Percentiles rank a stretch among this genome's conserved stretches.
These are phyloP conservation scores for Napeogenes sylphis DNA, from an alignment of 2,888 invertebrate genomes.

Conservation along the genomic window DNA sequence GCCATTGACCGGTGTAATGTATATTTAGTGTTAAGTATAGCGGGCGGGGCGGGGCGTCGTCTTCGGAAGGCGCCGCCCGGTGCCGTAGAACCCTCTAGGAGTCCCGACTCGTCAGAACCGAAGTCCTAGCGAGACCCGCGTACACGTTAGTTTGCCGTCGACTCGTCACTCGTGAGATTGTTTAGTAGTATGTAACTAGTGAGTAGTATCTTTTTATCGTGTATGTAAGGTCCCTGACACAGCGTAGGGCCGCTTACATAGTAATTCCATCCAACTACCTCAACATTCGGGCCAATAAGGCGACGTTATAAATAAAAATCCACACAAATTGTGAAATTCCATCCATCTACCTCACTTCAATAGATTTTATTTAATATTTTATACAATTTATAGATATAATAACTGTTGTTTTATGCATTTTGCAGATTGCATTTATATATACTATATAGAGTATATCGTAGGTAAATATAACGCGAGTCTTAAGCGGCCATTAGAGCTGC, in stretches of 20 bases:
- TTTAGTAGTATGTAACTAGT: slow-evolving; percentile 61
- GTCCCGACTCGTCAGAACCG: slow-evolving; percentile 10
- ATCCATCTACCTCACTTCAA: slow-evolving; percentile 85
- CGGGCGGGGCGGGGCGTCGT: slow-evolving; percentile 8
- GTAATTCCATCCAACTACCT: slow-evolving; percentile 80
- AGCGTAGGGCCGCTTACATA: slow-evolving; percentile 69
- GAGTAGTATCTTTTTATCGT: slow-evolving; percentile 68
- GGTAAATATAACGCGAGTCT: slow-evolving; percentile 72
- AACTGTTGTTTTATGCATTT: slow-evolving; percentile 78
- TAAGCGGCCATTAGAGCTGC: slow-evolving; percentile 68
- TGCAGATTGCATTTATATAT: slow-evolving; percentile 77
- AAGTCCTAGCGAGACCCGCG: slow-evolving; percentile 36
- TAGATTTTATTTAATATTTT: slow-evolving; percentile 79
- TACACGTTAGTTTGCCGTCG: slow-evolving; percentile 48
- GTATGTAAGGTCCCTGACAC: slow-evolving; percentile 66
- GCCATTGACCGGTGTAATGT: slow-evolving; percentile 70
- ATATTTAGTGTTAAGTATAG: slow-evolving; percentile 50
- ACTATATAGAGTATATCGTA: slow-evolving; percentile 76
- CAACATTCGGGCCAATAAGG: slow-evolving; percentile 76
- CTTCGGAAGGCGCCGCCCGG: slow-evolving; percentile 4
- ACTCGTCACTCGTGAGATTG: slow-evolving; percentile 56
- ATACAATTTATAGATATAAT: slow-evolving; percentile 78
- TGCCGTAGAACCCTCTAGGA: slow-evolving; percentile 12
- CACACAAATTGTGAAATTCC: slow-evolving; percentile 81
- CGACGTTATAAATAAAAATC: slow-evolving; percentile 69